These are phyloP conservation scores for Heterotilapia buettikoferi DNA, from an alignment of 2,113 vertebrate genomes.

Conservation along the genomic window DNA sequence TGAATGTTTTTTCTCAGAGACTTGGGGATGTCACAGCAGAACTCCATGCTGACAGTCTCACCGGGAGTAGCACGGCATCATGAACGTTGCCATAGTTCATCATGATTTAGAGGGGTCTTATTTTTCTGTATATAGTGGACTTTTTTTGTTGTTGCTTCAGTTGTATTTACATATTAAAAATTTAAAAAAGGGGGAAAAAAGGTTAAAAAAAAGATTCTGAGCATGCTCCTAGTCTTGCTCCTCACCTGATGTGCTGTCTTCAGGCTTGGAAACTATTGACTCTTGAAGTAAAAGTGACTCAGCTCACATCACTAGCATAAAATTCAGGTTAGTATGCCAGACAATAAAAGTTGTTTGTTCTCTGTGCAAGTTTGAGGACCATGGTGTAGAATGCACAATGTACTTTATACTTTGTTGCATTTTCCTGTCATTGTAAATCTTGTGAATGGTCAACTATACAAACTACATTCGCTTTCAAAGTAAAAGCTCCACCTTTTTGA, in stretches of 20 bases:
- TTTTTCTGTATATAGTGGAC: background rate
- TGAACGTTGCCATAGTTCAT: fast-evolving
- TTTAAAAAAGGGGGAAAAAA: fast-evolving
- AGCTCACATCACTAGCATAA: background rate
- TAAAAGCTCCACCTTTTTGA: background rate
- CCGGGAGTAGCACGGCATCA: background rate
- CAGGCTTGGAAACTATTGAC: background rate
- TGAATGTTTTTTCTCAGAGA: background rate
- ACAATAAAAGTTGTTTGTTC: background rate
- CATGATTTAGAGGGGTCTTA: background rate
- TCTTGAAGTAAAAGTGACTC: background rate
- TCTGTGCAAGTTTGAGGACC: background rate
- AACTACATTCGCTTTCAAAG: fast-evolving
- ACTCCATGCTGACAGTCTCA: background rate
- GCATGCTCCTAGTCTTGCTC: background rate
- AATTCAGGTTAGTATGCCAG: background rate
- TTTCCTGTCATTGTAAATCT: background rate
- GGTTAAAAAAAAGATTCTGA: background rate
- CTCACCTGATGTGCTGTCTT: background rate
- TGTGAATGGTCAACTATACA: background rate
- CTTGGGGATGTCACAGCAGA: background rate
- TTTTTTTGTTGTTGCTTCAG: background rate
- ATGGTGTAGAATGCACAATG: background rate
- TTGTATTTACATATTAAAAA: background rate
- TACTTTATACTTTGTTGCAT: background rate